Evolutionary conservation across 1,140 invertebrate species (phyloP), one percentile per base, ranked within the genome.

Genomic region (Trissolcus basalis): DNA sequence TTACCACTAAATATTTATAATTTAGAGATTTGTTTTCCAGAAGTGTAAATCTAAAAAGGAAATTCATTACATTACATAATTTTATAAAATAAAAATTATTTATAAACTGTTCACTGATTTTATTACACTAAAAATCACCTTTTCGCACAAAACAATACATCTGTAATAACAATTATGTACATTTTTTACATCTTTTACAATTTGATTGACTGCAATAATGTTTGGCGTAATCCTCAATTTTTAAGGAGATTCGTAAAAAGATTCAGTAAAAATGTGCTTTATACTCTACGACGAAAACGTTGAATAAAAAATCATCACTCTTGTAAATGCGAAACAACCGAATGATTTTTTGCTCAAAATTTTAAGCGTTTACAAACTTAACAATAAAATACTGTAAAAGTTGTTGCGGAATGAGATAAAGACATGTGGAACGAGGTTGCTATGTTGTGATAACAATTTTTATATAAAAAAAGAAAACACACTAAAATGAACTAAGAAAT

Each of bases 311-410:
- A 39, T 39, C 36, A 39, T 39, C 9, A 3, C 2, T 39, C 9
- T 27, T 27, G 19, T 27, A 27, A 27, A 27, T 27, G 19, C 19
- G 19, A 27, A 27, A 27, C 19, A 27, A 27, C 6, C 2, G 6
- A 27, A 27, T 27, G 19, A 27, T 27, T 27, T 27, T 58, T 45
- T 32, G 56, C 19, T 44, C 4, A 71, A 44, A n/a, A 56, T 61
- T 55, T 44, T 16, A 45, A 19, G 8, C 39, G 13, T 11, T 39
- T 63, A 51, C n/a, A 65, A 59, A 60, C 49, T 49, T 74, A 67
- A 60, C 1, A 56, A 32, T 67, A 74, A 74, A 74, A 74, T 74
- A 74, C 71, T 74, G 71, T 68, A 74, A 63, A 73, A 68, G 16
- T 74, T 45, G 51, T 63, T 61, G 50, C 19, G 6, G 19, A 27